Evolutionary conservation across 2,888 invertebrate species (phyloP), one percentile per base, ranked within the genome.

Genomic region (Sphaerophoria rueppellii): DNA sequence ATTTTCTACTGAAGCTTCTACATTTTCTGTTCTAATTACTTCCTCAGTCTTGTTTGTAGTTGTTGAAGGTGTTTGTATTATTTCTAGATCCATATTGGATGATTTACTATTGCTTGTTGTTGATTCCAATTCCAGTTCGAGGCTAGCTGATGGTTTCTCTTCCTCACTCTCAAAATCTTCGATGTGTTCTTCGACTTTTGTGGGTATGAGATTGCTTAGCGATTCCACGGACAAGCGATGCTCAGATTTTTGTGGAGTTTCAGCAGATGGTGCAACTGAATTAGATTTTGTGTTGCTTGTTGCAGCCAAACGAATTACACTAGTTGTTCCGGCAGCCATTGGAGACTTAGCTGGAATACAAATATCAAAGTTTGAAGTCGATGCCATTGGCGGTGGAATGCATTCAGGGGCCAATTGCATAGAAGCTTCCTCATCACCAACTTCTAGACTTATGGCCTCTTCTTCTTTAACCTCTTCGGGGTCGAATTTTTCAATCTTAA

Each of bases 221-320:
- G 6, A 12, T 12, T 37, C 65, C 9, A 4, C 24, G 11, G 4
- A 34, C 11, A 0, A 55, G 35, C 6, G 34, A 2, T 11, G 77
- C 60, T 2, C 73, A 69, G 24, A 65, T 46, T 1, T 57, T 69
- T 37, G 52, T 58, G 40, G 24, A 24, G 24, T 24, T 24, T 24
- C 24, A 24, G 52, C 6, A 46, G 32, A 4, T 58, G 34, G 12
- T 58, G 46, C 11, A 7, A 58, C 61, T 48, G 63, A 70, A 50
- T 9, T 77, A 35, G 67, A 40, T 69, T 61, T 80, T 9, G 58
- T 16, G 43, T 37, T 82, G 6, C 74, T 52, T 50, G 88, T 89
- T 83, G 90, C 89, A 40, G 91, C 91, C 88, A 92, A 89, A 40
- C 91, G 90, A 80, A 92, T 92, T 43, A 92, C 91, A 87, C 91